phyloP scores from a whole-genome alignment of 2,113 vertebrate genomes.

The Mesoclemmys tuberculata region DNA sequence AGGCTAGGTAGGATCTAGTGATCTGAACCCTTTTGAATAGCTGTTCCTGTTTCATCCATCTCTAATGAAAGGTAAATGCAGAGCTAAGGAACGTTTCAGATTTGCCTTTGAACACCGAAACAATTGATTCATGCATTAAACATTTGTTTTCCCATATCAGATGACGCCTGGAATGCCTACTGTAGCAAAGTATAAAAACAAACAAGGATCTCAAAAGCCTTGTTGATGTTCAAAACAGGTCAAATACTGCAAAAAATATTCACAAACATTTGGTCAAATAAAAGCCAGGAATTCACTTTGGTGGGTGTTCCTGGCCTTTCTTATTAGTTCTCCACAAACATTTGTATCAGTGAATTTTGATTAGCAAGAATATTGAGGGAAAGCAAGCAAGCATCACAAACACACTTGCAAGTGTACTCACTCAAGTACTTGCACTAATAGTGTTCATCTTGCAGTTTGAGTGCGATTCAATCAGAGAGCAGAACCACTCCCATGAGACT shows the following conservation, averaged over 20 bases:
- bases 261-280: too few relatives aligned
- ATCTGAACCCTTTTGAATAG: neutral
- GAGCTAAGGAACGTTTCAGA: neutral
- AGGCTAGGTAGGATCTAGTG: neutral
- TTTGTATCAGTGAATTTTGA: neutral
- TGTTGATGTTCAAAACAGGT: neutral
- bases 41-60: neutral
- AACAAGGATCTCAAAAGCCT: neutral
- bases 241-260: neutral
- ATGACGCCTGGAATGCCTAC: neutral
- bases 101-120: neutral
- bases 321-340: neutral
- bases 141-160: neutral
- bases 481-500: neutral
- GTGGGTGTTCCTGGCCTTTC: neutral
- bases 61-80: fast-evolving
- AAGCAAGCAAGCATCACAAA: neutral
- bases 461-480: neutral
- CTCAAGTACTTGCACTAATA: neutral
- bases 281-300: neutral
- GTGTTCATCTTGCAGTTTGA: neutral
- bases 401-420: neutral
- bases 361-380: neutral
- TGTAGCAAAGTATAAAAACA: neutral
- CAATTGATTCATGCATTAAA: neutral